Percentiles rank a stretch among this genome's conserved stretches.
These are phyloP conservation scores for Cryptocheilus praepositus DNA, from an alignment of 2,888 invertebrate species.

Conservation along the genomic window DNA sequence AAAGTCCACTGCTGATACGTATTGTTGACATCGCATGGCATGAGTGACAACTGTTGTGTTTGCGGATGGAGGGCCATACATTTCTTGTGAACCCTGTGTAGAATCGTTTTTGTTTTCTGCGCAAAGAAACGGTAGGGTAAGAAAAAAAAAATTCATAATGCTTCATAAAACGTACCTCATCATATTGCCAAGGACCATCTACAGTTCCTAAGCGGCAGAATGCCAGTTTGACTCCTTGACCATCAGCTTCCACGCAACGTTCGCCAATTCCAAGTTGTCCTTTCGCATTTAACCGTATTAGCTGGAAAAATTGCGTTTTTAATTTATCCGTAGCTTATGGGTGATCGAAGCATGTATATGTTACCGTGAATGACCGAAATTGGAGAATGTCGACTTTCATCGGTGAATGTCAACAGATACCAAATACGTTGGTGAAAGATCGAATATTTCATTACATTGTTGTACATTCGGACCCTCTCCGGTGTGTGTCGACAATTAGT, in stretches of 20 bases:
- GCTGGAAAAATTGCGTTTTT: conserved; percentile 79
- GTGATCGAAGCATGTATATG: no score
- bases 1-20: conserved; percentile 93
- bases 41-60: conserved; percentile 84
- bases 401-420: no score
- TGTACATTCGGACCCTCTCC: no score
- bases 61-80: conserved; percentile 91
- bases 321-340: no score
- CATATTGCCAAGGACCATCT: conserved; percentile 96
- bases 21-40: conserved; percentile 90
- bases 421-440: no score
- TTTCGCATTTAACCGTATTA: conserved; percentile 92
- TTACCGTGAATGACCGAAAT: no score
- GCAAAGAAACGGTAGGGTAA: conserved; percentile 33
- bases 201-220: conserved; percentile 95
- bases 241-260: conserved; percentile 93
- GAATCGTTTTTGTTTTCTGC: conserved; percentile 80
- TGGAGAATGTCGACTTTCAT: no score
- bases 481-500: no score
- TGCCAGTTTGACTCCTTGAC: conserved; percentile 89
- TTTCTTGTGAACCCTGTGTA: conserved; percentile 86
- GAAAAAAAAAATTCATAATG: neutral
- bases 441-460: no score
- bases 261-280: conserved; percentile 98
- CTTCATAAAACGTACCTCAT: conserved; percentile 77